These are phyloP conservation scores for Bombus difficillimus DNA, from an alignment of 1,140 invertebrate genomes.

Conservation along the genomic window DNA sequence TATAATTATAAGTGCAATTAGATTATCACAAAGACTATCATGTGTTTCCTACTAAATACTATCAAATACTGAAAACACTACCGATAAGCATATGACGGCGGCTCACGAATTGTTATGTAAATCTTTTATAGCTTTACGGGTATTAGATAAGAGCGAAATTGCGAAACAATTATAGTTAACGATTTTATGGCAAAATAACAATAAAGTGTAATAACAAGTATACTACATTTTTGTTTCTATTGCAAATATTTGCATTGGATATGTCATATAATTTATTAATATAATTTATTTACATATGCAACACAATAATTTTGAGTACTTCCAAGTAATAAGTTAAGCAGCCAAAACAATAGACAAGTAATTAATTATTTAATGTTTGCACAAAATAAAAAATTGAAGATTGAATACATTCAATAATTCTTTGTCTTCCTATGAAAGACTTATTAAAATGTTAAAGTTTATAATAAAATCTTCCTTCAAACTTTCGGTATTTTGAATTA, in stretches of 20 bases:
- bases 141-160: background rate
- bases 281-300: no score
- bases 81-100: background rate
- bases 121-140: background rate
- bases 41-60: no score
- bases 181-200: background rate
- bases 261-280: no score
- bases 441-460: no score
- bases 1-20: background rate
- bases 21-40: background rate
- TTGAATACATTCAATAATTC: no score
- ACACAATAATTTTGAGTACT: no score
- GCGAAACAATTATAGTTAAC: background rate
- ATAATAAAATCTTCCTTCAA: no score
- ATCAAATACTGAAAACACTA: background rate
- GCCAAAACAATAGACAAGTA: no score
- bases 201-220: background rate
- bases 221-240: background rate
- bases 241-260: background rate
- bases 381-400: no score
- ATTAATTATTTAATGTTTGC: no score
- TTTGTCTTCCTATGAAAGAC: background rate
- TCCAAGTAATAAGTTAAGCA: no score
- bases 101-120: background rate
- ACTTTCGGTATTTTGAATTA: no score